A percentile compares a stretch with the other conserved stretches of the same genome.
phyloP scores from a whole-genome alignment of 2,113 vertebrate genomes.

The Ariopsis seemanni region DNA sequence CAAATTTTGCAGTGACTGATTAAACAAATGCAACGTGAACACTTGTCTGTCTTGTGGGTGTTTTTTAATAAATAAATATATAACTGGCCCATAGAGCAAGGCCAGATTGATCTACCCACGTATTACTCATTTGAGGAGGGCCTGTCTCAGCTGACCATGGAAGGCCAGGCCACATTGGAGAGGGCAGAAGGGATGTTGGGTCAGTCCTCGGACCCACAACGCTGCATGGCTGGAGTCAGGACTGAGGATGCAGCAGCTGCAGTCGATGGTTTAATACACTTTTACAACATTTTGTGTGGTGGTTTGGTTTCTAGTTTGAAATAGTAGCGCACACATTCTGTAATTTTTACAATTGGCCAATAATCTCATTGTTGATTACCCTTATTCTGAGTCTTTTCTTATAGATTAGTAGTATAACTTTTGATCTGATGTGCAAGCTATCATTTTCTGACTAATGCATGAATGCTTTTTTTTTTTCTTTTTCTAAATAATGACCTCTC shows the following conservation, averaged over 20 bases:
- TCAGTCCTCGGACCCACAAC: conserved; percentile 82
- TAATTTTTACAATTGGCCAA: not conserved
- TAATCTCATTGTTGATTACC: not conserved
- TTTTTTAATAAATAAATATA: not conserved
- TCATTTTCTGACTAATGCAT: not conserved
- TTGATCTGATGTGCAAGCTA: not conserved
- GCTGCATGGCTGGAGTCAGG: conserved; percentile 91
- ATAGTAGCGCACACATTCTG: not conserved
- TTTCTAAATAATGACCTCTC: not conserved
- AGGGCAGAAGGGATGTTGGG: conserved; percentile 90
- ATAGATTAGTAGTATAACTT: not conserved
- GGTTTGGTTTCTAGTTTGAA: not conserved
- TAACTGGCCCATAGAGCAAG: conserved; percentile 75
- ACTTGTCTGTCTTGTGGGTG: not conserved
- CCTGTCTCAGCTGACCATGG: conserved; percentile 83
- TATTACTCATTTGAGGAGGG: conserved; percentile 98
- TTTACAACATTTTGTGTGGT: not conserved
- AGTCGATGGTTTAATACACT: not conserved
- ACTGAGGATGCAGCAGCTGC: conserved; percentile 75
- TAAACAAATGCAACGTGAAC: not conserved
- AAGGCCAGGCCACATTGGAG: conserved; percentile 90
- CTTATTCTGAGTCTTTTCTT: not conserved
- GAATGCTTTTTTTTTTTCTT: not conserved
- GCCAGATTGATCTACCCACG: conserved; percentile 82
- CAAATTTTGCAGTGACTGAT: not conserved